These are phyloP conservation scores for Camponotus vicinus DNA, from an alignment of 1,140 invertebrate genomes.

Conservation along the genomic window DNA sequence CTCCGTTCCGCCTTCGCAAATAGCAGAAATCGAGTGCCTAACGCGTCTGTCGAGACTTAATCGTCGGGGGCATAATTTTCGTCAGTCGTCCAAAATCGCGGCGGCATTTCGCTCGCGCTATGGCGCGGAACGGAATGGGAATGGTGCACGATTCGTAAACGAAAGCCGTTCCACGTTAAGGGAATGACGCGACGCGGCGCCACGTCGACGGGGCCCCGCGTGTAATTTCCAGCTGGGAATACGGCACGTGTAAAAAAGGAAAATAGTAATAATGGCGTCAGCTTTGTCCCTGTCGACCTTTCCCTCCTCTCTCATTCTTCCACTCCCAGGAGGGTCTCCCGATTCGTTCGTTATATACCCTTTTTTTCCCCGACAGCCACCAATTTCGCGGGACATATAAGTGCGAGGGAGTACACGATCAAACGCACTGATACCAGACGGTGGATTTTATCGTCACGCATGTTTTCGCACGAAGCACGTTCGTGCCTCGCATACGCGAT, in stretches of 20 bases:
- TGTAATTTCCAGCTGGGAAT: conserved; percentile 71
- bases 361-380: conserved; percentile 49
- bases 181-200: conserved; percentile 27
- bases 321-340: conserved; percentile 31
- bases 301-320: conserved; percentile 21
- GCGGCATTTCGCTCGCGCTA: conserved; percentile 39
- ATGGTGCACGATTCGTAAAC: conserved; percentile 40
- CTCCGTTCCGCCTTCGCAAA: conserved; percentile 33
- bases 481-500: conserved; percentile 76
- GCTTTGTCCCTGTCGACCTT: conserved; percentile 67
- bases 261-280: conserved; percentile 70
- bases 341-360: conserved; percentile 45
- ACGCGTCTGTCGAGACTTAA: conserved; percentile 60
- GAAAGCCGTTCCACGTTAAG: conserved; percentile 40
- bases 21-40: conserved; percentile 60
- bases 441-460: conserved; percentile 76
- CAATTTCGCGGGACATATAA: conserved; percentile 66
- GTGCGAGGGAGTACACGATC: conserved; percentile 61
- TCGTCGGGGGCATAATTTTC: conserved; percentile 57
- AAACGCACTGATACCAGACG: conserved; percentile 63
- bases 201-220: conserved; percentile 25
- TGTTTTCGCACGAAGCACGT: conserved; percentile 56
- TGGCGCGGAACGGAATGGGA: conserved; percentile 41
- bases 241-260: conserved; percentile 59
- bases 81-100: conserved; percentile 59